phyloP scores from a whole-genome alignment of 2,888 invertebrate species.

The Nymphalis c-album region DNA sequence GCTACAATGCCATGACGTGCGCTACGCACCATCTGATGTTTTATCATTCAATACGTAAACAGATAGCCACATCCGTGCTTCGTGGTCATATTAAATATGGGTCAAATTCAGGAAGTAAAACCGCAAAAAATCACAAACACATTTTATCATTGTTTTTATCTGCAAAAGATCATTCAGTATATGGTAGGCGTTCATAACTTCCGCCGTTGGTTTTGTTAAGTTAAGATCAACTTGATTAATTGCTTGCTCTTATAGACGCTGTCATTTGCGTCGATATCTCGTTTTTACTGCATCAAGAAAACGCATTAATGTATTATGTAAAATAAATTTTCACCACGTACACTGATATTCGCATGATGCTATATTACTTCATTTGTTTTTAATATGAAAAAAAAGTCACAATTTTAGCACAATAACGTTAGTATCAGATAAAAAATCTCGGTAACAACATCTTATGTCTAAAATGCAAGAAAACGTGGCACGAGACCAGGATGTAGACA shows the following conservation, averaged over 20 bases:
- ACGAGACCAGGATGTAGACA: constrained; percentile 39
- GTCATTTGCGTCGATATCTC: constrained; percentile 18
- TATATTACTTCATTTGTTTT: not conserved
- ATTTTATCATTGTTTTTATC: constrained; percentile 38
- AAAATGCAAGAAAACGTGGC: constrained; percentile 35
- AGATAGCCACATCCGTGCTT: constrained; percentile 70
- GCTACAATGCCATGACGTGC: constrained; percentile 36
- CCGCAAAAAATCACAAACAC: constrained; percentile 66
- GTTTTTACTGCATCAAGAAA: constrained; percentile 12
- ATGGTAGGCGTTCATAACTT: constrained; percentile 15
- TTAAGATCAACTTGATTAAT: constrained; percentile 12
- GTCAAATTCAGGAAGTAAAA: constrained; percentile 73
- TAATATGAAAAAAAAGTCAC: not conserved
- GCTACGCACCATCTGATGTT: constrained; percentile 58
- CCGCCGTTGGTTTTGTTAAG: constrained; percentile 18
- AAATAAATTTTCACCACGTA: constrained; percentile 3
- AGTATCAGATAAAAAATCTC: constrained; percentile 21
- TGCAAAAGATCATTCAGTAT: constrained; percentile 1
- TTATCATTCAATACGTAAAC: constrained; percentile 57
- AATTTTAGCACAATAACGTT: constrained; percentile 2
- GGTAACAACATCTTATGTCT: constrained; percentile 25
- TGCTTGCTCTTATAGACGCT: constrained; percentile 15
- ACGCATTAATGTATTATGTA: not conserved
- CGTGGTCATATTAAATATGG: constrained; percentile 55
- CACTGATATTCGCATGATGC: not conserved